Conservation (phyloP, 2,113 vertebrate genomes). For the Cephalophus harveyi region DNA sequence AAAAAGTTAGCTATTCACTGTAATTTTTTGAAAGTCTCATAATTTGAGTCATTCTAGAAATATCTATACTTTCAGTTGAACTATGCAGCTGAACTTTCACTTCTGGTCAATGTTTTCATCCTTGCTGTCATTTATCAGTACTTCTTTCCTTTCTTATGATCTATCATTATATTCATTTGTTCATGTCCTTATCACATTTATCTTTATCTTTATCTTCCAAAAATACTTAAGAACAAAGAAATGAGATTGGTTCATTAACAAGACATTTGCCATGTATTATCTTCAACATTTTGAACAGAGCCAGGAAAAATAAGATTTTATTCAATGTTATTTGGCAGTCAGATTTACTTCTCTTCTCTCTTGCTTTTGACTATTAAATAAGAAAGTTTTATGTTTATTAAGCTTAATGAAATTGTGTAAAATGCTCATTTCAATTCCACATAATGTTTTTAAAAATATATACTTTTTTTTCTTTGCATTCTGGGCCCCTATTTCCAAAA, state of each 20-base stretch:
- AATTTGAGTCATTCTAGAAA: neutral
- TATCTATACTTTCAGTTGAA: neutral
- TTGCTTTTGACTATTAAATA: neutral
- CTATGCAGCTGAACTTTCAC: neutral
- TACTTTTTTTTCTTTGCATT: neutral
- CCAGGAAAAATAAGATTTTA: neutral
- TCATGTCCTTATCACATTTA: neutral
- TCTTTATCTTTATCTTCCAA: neutral
- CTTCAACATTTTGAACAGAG: neutral
- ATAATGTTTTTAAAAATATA: neutral
- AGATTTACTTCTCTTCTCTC: accelerated
- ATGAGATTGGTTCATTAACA: neutral
- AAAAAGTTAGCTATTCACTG: neutral
- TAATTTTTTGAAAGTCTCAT: neutral
- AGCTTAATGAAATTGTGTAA: neutral
- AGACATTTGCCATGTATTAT: neutral
- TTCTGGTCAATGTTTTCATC: neutral
- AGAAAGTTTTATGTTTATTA: neutral
- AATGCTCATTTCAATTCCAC: neutral
- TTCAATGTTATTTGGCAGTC: neutral
- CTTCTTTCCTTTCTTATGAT: neutral
- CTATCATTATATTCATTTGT: neutral
- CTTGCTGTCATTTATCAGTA: neutral
- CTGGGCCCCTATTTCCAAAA: neutral
- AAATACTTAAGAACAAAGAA: neutral